These are phyloP conservation scores for Ditula angustiorana DNA, from an alignment of 2,888 invertebrate genomes.

Conservation along the genomic window DNA sequence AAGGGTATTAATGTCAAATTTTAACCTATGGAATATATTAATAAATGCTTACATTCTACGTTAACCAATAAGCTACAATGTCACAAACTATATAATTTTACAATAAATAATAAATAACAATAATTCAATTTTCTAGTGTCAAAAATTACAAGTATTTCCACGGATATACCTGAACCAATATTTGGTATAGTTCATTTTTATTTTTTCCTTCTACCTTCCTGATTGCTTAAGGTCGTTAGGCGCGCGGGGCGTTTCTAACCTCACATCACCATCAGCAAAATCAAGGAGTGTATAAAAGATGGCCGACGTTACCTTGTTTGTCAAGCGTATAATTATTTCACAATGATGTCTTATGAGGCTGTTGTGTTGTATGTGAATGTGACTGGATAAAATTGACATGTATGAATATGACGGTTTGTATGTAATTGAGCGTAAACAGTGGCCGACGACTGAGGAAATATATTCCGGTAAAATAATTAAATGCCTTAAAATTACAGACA, in stretches of 20 bases:
- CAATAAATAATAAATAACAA: no score
- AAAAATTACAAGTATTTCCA: no score
- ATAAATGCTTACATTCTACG: no score
- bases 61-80: no score
- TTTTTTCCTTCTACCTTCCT: background rate
- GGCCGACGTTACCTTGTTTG: conserved; percentile 9
- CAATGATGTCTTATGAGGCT: conserved; percentile 26
- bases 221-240: background rate
- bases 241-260: background rate
- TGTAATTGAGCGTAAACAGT: background rate
- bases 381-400: conserved; percentile 5
- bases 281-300: conserved; percentile 8
- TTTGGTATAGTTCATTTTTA: no score
- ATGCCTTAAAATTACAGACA: background rate
- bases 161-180: no score
- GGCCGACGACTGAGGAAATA: background rate
- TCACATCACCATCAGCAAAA: background rate
- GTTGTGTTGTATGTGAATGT: conserved; percentile 22
- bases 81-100: no score
- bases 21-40: no score
- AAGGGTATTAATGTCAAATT: no score
- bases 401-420: background rate
- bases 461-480: background rate
- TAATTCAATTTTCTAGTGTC: no score
- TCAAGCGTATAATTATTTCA: conserved; percentile 23